Evolutionary conservation across 2,888 invertebrate species (phyloP), one percentile per base, ranked within the genome.

Genomic region (Protula sp.): DNA sequence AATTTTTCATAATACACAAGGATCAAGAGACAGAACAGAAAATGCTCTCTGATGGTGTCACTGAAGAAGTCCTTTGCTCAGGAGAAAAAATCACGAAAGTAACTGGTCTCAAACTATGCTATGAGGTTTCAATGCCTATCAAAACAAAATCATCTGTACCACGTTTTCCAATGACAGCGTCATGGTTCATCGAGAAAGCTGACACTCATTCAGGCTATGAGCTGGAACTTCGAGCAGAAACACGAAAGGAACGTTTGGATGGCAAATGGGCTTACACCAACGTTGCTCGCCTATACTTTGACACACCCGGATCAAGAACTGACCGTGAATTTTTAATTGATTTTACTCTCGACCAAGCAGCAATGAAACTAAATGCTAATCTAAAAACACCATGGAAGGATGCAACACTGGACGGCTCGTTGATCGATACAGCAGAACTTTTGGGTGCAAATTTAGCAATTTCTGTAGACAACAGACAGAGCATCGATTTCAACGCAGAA

Each of bases 71-170:
- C 4, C 65, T 70, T 2, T 83, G 83, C 69, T 72, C 77, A 0
- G 76, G 50, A 19, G 24, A 50, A 5, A 50, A 65, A 2, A 29
- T 92, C 52, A 89, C 91, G 70, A 86, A 87, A 63, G 86, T 90
- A 0, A 85, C 92, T 24, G 94, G 94, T 0, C 84, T 94, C 56
- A 90, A 91, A 83, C 82, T 94, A 51, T 94, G 94, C 75, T 86
- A 87, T 0, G 87, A 90, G 58, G 88, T 91, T 72, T 68, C 72
- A 28, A 70, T 75, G 55, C 70, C 50, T 5, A 5, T 5, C 22
- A 22, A 19, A 19, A 50, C 5, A 19, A 38, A 38, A 19, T 14
- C 38, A 14, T 9, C 9, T 38, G 38, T 19, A 38, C 38, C 38
- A 19, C 19, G 19, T 19, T 38, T 38, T 19, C 83, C 87, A 83